These are phyloP conservation scores for Vulpes lagopus DNA, from an alignment of 2,113 vertebrate species.

Conservation along the genomic window DNA sequence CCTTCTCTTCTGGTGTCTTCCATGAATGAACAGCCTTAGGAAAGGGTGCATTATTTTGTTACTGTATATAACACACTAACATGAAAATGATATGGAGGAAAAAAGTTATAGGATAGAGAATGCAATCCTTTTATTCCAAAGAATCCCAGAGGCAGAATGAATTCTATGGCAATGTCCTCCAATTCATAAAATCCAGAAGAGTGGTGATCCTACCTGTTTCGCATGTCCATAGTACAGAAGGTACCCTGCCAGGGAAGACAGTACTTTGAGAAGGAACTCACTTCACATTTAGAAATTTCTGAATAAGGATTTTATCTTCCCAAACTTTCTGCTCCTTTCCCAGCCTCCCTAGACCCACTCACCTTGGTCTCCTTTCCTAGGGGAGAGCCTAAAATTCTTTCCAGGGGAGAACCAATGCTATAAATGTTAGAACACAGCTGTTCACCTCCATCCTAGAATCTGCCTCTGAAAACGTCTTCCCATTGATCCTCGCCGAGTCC, in stretches of 20 bases:
- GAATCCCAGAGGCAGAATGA: not conserved
- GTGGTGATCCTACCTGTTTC: not conserved
- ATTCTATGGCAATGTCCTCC: not conserved
- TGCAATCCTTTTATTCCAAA: not conserved
- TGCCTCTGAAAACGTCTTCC: not conserved
- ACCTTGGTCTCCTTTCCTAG: not conserved
- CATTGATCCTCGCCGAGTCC: not conserved
- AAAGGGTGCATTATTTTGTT: not conserved
- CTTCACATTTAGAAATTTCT: not conserved
- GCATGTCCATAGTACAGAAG: not conserved
- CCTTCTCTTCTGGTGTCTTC: slow-evolving; percentile 48
- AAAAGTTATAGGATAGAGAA: not conserved
- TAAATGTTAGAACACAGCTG: not conserved
- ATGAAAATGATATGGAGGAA: slow-evolving; percentile 4
- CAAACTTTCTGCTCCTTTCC: not conserved
- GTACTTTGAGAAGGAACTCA: not conserved
- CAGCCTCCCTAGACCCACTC: not conserved
- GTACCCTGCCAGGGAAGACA: not conserved
- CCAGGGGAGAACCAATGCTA: not conserved
- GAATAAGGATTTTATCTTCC: not conserved
- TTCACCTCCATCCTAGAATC: not conserved
- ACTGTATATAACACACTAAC: not conserved
- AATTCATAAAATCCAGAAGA: not conserved
- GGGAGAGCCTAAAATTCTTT: not conserved
- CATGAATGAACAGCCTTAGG: slow-evolving; percentile 9